Conservation (phyloP, 2,113 vertebrate species). For the Serinus canaria region DNA sequence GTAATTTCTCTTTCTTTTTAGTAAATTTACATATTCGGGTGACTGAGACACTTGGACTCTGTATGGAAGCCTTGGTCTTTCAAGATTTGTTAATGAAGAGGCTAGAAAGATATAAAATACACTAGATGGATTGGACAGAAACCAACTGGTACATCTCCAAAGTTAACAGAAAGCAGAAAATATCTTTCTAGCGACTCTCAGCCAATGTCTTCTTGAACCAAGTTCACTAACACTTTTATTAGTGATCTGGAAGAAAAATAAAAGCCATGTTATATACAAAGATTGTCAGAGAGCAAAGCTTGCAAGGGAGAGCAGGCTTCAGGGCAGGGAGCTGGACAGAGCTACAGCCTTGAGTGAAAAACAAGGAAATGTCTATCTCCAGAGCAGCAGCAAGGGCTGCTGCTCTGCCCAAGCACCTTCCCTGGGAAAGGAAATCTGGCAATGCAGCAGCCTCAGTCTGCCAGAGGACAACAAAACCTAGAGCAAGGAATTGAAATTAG, state of each 20-base stretch:
- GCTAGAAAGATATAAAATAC: background rate
- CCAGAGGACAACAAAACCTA: background rate
- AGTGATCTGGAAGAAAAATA: background rate
- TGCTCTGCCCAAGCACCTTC: background rate
- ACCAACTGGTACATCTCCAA: background rate
- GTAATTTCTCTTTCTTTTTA: background rate
- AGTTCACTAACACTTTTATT: background rate
- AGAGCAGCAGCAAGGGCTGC: background rate
- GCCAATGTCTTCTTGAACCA: background rate
- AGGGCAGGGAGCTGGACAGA: background rate
- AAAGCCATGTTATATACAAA: background rate
- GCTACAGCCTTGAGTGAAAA: background rate
- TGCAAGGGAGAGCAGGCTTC: background rate
- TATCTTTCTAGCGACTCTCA: background rate
- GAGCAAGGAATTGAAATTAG: background rate
- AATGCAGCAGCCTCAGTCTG: background rate
- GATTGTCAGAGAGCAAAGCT: background rate
- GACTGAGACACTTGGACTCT: background rate
- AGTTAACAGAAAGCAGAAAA: background rate
- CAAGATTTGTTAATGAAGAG: background rate
- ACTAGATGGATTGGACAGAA: background rate
- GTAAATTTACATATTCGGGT: background rate
- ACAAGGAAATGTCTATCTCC: background rate
- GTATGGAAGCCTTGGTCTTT: background rate
- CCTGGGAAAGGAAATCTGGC: background rate